Evolutionary conservation across 1,140 invertebrate genomes (phyloP).

Genomic region (Eumeta japonica): DNA sequence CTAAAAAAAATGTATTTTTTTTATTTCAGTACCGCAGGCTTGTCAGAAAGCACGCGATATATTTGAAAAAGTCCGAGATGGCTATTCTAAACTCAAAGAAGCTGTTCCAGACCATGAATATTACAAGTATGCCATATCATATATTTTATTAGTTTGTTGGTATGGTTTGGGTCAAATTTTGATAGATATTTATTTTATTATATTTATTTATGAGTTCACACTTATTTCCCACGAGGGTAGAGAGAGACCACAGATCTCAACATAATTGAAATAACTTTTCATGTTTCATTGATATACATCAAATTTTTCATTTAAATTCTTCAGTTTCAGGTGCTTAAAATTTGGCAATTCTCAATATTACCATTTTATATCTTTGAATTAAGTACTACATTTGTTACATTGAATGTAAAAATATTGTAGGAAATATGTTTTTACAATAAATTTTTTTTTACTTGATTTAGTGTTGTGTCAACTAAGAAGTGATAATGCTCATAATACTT

Average conservation of each 20-base stretch:
- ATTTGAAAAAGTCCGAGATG: constrained; percentile 30
- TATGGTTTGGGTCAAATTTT: background rate
- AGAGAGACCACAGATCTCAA: background rate
- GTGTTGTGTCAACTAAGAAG: too few species aligned
- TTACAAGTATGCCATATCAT: constrained; percentile 30
- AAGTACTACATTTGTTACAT: too few species aligned
- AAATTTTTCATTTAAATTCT: too few species aligned
- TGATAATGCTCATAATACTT: too few species aligned
- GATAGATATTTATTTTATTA: constrained; percentile 1
- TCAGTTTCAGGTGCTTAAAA: too few species aligned
- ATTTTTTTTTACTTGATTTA: too few species aligned
- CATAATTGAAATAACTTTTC: background rate
- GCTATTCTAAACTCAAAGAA: constrained; percentile 28
- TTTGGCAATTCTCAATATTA: too few species aligned
- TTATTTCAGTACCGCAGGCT: constrained; percentile 27
- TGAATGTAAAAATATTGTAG: too few species aligned
- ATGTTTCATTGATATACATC: too few species aligned
- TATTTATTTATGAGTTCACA: background rate
- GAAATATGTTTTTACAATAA: too few species aligned
- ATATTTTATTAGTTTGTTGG: constrained; percentile 6
- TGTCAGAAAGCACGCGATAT: constrained; percentile 29
- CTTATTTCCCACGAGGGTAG: too few species aligned
- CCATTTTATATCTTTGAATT: too few species aligned
- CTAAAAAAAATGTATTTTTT: constrained; percentile 1
- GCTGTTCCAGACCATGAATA: constrained; percentile 35